A percentile compares a stretch with the other conserved stretches of the same genome.
Conservation (phyloP, 2,797 vertebrate species). For the Gastrophryne carolinensis region DNA sequence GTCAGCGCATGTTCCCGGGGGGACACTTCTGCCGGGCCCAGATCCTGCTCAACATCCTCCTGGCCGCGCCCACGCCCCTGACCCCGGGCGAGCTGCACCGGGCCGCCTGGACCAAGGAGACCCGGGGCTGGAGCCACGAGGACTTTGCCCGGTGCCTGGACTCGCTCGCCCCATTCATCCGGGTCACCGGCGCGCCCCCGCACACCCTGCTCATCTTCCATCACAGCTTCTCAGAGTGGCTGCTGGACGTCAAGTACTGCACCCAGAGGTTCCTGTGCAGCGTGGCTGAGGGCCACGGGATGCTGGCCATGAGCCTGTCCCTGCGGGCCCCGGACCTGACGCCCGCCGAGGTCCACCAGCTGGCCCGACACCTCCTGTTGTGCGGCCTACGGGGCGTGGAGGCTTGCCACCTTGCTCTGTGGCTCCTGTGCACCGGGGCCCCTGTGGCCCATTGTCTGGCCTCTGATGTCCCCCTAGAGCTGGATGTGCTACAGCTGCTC, state of each 20-base stretch:
- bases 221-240: constrained; percentile 80
- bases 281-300: constrained; percentile 71
- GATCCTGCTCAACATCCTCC: constrained; percentile 71
- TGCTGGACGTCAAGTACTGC: constrained; percentile 81
- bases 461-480: constrained; percentile 61
- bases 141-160: constrained; percentile 70
- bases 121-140: constrained; percentile 48
- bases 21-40: constrained; percentile 68
- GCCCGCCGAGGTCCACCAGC: constrained; percentile 65
- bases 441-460: constrained; percentile 54
- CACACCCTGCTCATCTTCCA: constrained; percentile 75
- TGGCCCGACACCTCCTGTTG: constrained; percentile 71
- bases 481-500: constrained; percentile 71
- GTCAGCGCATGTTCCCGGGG: constrained; percentile 76
- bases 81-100: constrained; percentile 65
- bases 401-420: constrained; percentile 71
- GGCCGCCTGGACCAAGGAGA: constrained; percentile 68
- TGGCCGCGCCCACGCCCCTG: constrained; percentile 72
- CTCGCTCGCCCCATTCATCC: constrained; percentile 65
- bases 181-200: constrained; percentile 57
- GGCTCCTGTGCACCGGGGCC: constrained; percentile 76
- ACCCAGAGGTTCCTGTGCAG: constrained; percentile 79
- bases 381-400: constrained; percentile 67
- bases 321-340: constrained; percentile 61
- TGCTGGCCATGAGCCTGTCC: constrained; percentile 76